A percentile compares a stretch with the other conserved stretches of the same genome.
These are phyloP conservation scores for Gnathonemus longibarbis DNA, from an alignment of 2,113 vertebrate genomes.

Conservation along the genomic window DNA sequence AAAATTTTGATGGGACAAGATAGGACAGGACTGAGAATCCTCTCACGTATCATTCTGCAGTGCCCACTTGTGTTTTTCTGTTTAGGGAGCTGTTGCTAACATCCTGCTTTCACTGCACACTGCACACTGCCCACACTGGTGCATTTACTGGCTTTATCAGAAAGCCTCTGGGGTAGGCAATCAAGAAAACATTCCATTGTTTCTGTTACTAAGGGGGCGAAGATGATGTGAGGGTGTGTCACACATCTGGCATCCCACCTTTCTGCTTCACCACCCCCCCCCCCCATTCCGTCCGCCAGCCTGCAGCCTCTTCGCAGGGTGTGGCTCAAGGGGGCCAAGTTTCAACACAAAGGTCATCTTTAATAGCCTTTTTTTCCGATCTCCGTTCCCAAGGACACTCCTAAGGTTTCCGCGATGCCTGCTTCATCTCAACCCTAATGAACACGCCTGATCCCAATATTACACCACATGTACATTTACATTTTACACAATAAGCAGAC, in stretches of 20 bases:
- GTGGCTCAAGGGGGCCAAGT: neutral
- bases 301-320: neutral
- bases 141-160: slow-evolving; percentile 24
- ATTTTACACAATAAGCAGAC: neutral
- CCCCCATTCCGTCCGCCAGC: neutral
- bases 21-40: neutral
- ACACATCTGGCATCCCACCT: slow-evolving; percentile 8
- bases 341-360: neutral
- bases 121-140: slow-evolving; percentile 17
- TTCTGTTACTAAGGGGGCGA: slow-evolving; percentile 30
- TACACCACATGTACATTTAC: neutral
- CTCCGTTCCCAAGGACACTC: neutral
- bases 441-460: neutral
- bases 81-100: slow-evolving; percentile 3
- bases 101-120: slow-evolving; percentile 12
- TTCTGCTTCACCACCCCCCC: neutral
- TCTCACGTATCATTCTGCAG: neutral
- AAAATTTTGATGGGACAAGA: neutral
- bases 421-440: neutral
- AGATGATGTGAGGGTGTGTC: slow-evolving; percentile 11
- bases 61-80: slow-evolving; percentile 29
- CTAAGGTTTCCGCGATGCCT: neutral
- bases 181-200: slow-evolving; percentile 38
- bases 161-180: slow-evolving; percentile 24
- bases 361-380: neutral